phyloP scores from a whole-genome alignment of 2,797 vertebrate species.

The Sciurus vulgaris region DNA sequence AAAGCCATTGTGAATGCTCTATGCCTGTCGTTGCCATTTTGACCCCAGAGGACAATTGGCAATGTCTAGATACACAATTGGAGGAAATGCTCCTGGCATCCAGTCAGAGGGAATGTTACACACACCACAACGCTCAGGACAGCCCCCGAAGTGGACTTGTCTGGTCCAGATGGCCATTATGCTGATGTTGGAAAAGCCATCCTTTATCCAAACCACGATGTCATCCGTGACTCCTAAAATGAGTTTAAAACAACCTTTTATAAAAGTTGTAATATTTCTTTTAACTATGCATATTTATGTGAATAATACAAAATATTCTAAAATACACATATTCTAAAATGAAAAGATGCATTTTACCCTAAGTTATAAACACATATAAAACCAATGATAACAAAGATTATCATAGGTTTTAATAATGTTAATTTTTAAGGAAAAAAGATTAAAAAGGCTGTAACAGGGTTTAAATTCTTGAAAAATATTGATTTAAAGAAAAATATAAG shows the following conservation, averaged over 20 bases:
- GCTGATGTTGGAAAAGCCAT: not conserved
- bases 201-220: not conserved
- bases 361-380: not conserved
- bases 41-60: not conserved
- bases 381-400: not conserved
- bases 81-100: not conserved
- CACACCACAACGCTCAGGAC: too few species aligned
- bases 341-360: not conserved
- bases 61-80: not conserved
- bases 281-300: not conserved
- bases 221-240: not conserved
- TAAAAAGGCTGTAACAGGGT: not conserved
- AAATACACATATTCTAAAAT: not conserved
- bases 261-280: not conserved
- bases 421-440: not conserved
- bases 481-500: not conserved
- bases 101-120: too few species aligned
- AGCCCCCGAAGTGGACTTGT: not conserved
- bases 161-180: not conserved
- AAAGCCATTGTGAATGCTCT: not conserved
- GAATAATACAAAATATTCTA: not conserved
- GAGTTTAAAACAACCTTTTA: not conserved
- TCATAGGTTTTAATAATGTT: not conserved
- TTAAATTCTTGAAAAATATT: not conserved
- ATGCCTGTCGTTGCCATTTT: not conserved